A percentile compares a stretch with the other conserved stretches of the same genome.
Evolutionary conservation across 2,888 invertebrate genomes (phyloP).

Genomic region (Chalcis sispes): DNA sequence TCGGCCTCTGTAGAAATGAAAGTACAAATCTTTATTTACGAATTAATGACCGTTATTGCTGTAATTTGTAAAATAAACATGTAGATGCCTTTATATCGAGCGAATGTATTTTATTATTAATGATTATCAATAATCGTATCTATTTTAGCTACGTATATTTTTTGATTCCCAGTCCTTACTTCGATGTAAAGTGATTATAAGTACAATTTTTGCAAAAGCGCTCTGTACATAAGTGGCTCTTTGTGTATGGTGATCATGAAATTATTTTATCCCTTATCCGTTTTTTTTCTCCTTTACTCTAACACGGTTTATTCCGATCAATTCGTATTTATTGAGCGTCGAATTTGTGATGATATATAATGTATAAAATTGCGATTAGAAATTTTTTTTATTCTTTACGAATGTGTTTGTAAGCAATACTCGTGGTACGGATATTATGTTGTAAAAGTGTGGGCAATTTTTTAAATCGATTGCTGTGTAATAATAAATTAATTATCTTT

Average conservation of each 20-base stretch:
- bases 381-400: slow-evolving; percentile 37
- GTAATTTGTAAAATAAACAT: slow-evolving; percentile 44
- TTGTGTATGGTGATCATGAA: slow-evolving; percentile 44
- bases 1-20: slow-evolving; percentile 56
- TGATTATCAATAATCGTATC: slow-evolving; percentile 41
- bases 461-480: slow-evolving; percentile 28
- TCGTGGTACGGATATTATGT: slow-evolving; percentile 43
- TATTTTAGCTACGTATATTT: slow-evolving; percentile 38
- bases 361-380: slow-evolving; percentile 16
- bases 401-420: slow-evolving; percentile 54
- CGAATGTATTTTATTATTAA: slow-evolving; percentile 49
- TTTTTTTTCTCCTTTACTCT: too few species aligned
- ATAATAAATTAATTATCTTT: slow-evolving; percentile 42
- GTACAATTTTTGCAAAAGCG: slow-evolving; percentile 50
- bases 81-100: slow-evolving; percentile 46
- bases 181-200: slow-evolving; percentile 51
- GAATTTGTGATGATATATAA: slow-evolving; percentile 38
- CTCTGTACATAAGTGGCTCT: slow-evolving; percentile 43
- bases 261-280: slow-evolving; percentile 27
- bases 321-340: slow-evolving; percentile 42
- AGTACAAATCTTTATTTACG: slow-evolving; percentile 57
- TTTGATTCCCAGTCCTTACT: slow-evolving; percentile 31
- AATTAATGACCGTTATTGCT: slow-evolving; percentile 49
- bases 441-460: slow-evolving; percentile 36
- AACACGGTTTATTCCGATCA: slow-evolving; percentile 29